Evolutionary conservation across 2,113 vertebrate genomes (phyloP).

Genomic region (Eretmodus cyanostictus): DNA sequence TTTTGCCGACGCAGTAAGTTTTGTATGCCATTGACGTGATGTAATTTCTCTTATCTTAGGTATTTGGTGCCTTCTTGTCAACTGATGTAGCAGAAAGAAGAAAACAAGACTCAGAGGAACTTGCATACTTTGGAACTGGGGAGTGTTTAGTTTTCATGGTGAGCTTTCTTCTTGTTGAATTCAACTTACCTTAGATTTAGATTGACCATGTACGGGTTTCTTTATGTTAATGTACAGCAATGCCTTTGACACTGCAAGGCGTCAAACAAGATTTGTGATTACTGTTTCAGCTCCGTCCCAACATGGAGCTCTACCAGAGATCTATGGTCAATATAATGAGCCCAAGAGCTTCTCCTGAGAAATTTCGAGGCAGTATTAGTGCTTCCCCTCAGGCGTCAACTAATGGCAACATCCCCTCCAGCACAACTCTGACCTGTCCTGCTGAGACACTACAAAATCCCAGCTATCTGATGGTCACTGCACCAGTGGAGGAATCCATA

Average conservation of each 20-base stretch:
- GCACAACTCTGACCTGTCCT: not conserved
- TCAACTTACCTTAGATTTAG: not conserved
- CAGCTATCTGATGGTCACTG: conserved; percentile 55
- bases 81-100: conserved; percentile 76
- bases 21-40: not conserved
- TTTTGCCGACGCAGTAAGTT: not conserved
- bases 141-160: conserved; percentile 85
- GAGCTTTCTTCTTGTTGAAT: not conserved
- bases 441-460: conserved; percentile 49
- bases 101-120: conserved; percentile 42
- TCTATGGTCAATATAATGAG: conserved; percentile 76
- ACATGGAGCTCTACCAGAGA: conserved; percentile 78
- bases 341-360: conserved; percentile 24
- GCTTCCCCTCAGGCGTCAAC: not conserved
- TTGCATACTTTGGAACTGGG: conserved; percentile 78
- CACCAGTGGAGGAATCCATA: conserved; percentile 40
- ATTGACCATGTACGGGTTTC: not conserved
- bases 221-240: not conserved
- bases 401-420: not conserved
- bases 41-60: conserved; percentile 44
- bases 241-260: not conserved
- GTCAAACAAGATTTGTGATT: not conserved
- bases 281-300: conserved; percentile 73
- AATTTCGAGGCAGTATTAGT: not conserved
- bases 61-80: conserved; percentile 82